These are phyloP conservation scores for Gallirallus australis DNA, from an alignment of 2,797 vertebrate genomes.

Conservation along the genomic window DNA sequence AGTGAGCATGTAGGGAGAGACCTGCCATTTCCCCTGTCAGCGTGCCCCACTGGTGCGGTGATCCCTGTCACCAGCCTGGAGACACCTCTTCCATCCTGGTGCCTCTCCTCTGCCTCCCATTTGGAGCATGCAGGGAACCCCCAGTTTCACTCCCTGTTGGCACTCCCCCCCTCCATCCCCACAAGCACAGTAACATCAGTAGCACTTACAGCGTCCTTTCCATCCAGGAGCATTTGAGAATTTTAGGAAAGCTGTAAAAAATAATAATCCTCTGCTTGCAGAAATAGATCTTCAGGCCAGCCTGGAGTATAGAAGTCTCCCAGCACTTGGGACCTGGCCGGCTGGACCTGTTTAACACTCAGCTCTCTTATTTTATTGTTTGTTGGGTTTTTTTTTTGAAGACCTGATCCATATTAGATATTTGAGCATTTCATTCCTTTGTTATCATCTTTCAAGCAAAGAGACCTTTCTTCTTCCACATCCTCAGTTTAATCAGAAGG, in stretches of 20 bases:
- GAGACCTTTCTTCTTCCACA: not conserved
- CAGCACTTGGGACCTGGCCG: not conserved
- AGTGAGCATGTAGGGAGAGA: not conserved
- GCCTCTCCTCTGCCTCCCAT: not conserved
- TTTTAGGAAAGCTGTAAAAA: not conserved
- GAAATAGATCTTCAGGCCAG: not conserved
- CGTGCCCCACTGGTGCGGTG: accelerated
- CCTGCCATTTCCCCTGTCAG: not conserved
- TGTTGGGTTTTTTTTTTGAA: not conserved
- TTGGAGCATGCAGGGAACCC: not conserved
- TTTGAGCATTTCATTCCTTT: not conserved
- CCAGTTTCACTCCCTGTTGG: not conserved
- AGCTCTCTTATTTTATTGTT: not conserved
- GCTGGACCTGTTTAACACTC: not conserved
- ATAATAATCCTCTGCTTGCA: not conserved
- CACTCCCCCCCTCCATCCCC: not conserved
- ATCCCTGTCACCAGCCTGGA: accelerated
- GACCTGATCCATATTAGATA: not conserved
- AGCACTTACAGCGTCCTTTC: not conserved
- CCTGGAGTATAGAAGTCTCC: not conserved
- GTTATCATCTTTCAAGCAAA: not conserved
- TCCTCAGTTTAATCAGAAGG: constrained; percentile 16
- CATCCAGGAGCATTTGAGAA: not conserved
- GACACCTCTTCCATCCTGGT: not conserved
- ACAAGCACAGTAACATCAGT: not conserved